Evolutionary conservation across 2,888 invertebrate species (phyloP), one percentile per base, ranked within the genome.

Genomic region (Philereme vetulata): DNA sequence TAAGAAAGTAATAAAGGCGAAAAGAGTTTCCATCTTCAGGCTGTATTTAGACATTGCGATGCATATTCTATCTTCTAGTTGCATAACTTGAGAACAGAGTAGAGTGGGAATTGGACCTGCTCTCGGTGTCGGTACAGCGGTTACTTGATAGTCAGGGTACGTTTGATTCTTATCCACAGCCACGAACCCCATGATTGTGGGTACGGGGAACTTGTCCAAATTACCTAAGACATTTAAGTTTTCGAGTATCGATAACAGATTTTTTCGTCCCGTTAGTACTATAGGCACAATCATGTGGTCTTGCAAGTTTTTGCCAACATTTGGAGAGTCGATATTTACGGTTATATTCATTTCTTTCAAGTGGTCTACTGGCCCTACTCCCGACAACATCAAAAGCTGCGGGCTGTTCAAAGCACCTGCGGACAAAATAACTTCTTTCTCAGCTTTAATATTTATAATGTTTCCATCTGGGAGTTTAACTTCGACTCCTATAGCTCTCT

Each of bases 331-430:
- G 4, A 75, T 48, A 4, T 78, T 36, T 0, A 76, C 70, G 9
- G 70, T 38, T 7, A 84, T 82, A 7, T 70, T 66, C n/a, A 73
- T 64, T 38, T 75, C 68, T 3, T 63, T 35, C 5, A 85, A 68
- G 67, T 84, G 74, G 0, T 74, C 51, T 10, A 63, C 72, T 5
- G 80, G 84, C 4, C 85, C 85, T 7, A 86, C 70, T 4, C 85
- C 84, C 0, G 84, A 85, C 4, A 80, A 46, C 82, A 85, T 82
- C 8, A 86, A 52, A 8, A 86, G 49, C 63, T 84, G 76, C n/a
- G 84, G 81, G 47, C 75, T 79, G 36, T 77, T 79, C 0, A 81
- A 66, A 9, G 78, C 66, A 83, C 70, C 68, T 83, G 44, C 44
- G 5, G 44, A 44, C 21, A 44, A 44, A 21, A 44, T 44, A 21